These are phyloP conservation scores for Tryphoninae sp. DNA, from an alignment of 2,888 invertebrate genomes.

Conservation along the genomic window DNA sequence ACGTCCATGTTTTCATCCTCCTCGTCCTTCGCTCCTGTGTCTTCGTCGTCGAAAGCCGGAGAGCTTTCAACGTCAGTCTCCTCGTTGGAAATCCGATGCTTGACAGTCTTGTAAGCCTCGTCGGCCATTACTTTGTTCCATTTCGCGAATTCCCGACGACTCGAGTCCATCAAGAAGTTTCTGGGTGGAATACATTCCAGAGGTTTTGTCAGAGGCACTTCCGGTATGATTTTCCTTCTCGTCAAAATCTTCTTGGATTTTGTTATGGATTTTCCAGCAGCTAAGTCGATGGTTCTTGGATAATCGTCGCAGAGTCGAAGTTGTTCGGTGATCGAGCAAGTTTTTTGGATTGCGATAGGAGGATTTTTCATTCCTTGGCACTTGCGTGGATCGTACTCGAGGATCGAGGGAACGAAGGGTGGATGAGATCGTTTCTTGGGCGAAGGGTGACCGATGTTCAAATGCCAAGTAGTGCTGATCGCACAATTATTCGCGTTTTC, in stretches of 20 bases:
- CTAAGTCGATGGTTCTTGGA: constrained; percentile 72
- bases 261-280: constrained; percentile 43
- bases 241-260: constrained; percentile 55
- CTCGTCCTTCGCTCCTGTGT: constrained; percentile 4
- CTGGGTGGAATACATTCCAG: constrained; percentile 64
- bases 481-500: constrained; percentile 65
- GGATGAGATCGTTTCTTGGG: constrained; percentile 61
- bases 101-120: constrained; percentile 67
- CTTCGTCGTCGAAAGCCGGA: constrained; percentile 5
- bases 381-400: constrained; percentile 51
- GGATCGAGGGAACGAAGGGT: constrained; percentile 57
- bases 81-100: constrained; percentile 57
- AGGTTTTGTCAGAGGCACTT: constrained; percentile 53
- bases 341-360: constrained; percentile 22
- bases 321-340: constrained; percentile 60
- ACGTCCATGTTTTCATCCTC: background rate
- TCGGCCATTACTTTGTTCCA: constrained; percentile 67
- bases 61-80: background rate
- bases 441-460: constrained; percentile 69
- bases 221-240: constrained; percentile 38
- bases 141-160: constrained; percentile 65
- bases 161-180: constrained; percentile 68
- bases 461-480: constrained; percentile 73
- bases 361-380: constrained; percentile 38
- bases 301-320: constrained; percentile 68